Base-by-base conservation (phyloP, 2,113 vertebrate species). In the Rhadina sibilatrix region DNA sequence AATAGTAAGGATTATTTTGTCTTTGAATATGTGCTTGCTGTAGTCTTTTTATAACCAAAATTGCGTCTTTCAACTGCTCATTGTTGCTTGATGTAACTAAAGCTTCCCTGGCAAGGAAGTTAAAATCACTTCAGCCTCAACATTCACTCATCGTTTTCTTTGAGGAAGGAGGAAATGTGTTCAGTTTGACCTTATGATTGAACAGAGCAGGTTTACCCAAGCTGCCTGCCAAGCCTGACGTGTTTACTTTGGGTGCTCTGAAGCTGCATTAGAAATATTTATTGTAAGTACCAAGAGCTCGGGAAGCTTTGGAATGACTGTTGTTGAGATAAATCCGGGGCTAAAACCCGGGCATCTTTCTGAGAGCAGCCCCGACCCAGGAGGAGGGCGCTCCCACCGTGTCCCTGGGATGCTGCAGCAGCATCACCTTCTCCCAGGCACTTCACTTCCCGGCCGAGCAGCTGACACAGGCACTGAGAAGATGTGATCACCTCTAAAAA, bases 121-220 rank as follows among this genome's bases (percentile, higher is more conserved):
- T 60, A 89, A 94, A 94, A 87, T 78, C 86, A 81, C 76, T 90
- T 87, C 95, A 95, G 77, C 44, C 61, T 82, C 79, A 24, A 59
- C 77, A 90, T 46, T 91, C 83, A 60, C 27, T 35, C 75, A 84
- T 42, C 59, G 89, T 96, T 95, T 95, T 81, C 65, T 89, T 28
- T 90, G 87, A 81, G 84, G 60, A 79, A 91, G 70, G 63, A 30
- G 90, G n/a, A 84, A 80, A 85, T 88, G 56, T 89, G 52, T 90
- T 81, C 88, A 46, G 75, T 40, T 60, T 94, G 82, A 97, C 69
- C 66, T 91, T 83, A 90, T 74, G 91, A 96, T 92, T 87, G 87
- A 44, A 49, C 46, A 87, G 53, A 94, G 89, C 31, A 72, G 49
- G 61, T 57, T 96, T 44, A 37, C 66, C 84, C 72, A 59, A 81